Conservation (phyloP, 2,797 vertebrate species). For the Chanos chanos region DNA sequence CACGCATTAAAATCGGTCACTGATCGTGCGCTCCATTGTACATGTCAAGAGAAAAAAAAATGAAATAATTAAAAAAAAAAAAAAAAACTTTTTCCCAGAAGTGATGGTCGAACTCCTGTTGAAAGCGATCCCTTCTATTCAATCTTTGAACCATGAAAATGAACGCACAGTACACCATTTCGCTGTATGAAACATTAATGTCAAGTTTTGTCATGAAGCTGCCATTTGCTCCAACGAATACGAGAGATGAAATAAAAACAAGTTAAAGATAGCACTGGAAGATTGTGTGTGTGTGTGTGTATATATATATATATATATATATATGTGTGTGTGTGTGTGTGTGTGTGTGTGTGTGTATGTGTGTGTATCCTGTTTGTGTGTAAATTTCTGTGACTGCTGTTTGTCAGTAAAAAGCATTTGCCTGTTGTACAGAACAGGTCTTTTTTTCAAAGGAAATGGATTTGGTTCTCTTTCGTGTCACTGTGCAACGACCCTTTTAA, state of each 20-base stretch:
- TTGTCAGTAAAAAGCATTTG: conserved; percentile 33
- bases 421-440: conserved; percentile 22
- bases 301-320: no score
- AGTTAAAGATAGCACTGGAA: conserved; percentile 16
- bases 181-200: conserved; percentile 63
- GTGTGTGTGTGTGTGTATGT: no score
- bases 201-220: conserved; percentile 50
- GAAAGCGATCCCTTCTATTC: conserved; percentile 42
- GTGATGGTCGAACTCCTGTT: background rate
- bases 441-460: conserved; percentile 42
- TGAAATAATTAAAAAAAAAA: background rate
- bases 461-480: conserved; percentile 44
- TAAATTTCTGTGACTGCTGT: conserved; percentile 39
- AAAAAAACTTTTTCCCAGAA: conserved; percentile 1
- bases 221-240: conserved; percentile 43
- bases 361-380: conserved; percentile 9
- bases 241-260: conserved; percentile 45
- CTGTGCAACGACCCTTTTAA: conserved; percentile 41
- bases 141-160: conserved; percentile 62
- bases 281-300: no score
- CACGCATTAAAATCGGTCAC: no score
- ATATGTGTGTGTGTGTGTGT: no score
- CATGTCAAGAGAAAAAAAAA: no score
- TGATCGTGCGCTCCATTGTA: no score
- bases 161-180: conserved; percentile 53